Percentiles rank a stretch among this genome's conserved stretches.
Evolutionary conservation across 2,797 vertebrate species (phyloP).

Genomic region (Tragelaphus oryx): DNA sequence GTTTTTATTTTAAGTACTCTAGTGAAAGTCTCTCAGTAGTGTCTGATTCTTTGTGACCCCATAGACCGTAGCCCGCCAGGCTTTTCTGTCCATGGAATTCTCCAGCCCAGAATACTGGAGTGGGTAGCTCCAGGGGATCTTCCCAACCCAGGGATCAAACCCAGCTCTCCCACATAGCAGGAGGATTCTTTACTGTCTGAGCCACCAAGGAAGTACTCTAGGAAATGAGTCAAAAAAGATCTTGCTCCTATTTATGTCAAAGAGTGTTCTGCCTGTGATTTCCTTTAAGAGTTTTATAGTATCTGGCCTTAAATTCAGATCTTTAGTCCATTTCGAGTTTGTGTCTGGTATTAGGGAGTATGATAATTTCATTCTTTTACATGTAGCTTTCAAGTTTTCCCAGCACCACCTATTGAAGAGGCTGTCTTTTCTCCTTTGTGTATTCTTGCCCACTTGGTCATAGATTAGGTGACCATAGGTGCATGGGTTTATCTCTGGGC

Average conservation of each 20-base stretch:
- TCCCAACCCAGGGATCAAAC: neutral
- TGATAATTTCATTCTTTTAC: neutral
- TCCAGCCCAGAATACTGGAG: neutral
- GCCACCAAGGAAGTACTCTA: neutral
- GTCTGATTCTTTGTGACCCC: neutral
- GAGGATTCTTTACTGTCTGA: neutral
- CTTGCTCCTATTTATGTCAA: neutral
- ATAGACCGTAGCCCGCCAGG: rapidly evolving
- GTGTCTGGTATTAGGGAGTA: neutral
- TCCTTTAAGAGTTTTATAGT: neutral
- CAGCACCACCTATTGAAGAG: neutral
- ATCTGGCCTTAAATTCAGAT: neutral
- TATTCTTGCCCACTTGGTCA: neutral
- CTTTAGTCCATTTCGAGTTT: neutral
- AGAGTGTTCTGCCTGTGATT: neutral
- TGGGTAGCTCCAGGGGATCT: neutral
- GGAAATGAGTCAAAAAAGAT: neutral
- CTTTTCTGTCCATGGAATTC: neutral
- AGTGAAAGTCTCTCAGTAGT: neutral
- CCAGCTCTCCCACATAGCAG: neutral
- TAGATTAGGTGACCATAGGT: neutral
- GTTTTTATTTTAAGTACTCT: neutral
- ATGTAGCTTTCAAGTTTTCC: neutral
- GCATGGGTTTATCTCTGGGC: neutral
- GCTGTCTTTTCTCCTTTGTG: neutral